A percentile compares a stretch with the other conserved stretches of the same genome.
phyloP scores from a whole-genome alignment of 2,888 invertebrate species.

The Drosophila dives region DNA sequence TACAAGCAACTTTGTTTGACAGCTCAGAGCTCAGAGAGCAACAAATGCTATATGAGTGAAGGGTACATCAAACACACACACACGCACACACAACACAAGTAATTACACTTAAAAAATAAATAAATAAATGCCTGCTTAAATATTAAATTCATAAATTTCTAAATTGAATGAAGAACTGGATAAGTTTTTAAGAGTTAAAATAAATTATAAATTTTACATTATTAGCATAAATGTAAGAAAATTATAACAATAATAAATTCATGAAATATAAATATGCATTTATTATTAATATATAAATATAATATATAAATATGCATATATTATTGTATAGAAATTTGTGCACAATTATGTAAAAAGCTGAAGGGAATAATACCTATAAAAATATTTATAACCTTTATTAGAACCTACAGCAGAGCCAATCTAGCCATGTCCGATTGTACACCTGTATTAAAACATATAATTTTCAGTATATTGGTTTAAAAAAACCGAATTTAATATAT shows the following conservation, averaged over 20 bases:
- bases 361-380: not conserved
- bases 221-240: too few species aligned
- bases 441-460: not conserved
- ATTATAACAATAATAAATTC: too few species aligned
- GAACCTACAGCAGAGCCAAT: not conserved
- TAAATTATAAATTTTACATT: not conserved
- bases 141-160: not conserved
- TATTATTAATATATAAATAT: too few species aligned
- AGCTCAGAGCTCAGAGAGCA: slow-evolving; percentile 50
- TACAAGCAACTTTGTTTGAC: slow-evolving; percentile 73
- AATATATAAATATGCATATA: too few species aligned
- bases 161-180: not conserved
- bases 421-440: not conserved
- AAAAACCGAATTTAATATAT: not conserved
- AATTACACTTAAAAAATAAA: slow-evolving; percentile 2
- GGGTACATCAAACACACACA: slow-evolving; percentile 21
- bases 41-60: slow-evolving; percentile 48
- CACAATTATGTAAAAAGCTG: not conserved
- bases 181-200: not conserved
- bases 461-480: too few species aligned
- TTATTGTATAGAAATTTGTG: too few species aligned
- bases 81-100: not conserved
- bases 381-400: not conserved
- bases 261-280: too few species aligned
- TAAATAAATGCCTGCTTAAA: too few species aligned